Percentiles rank a stretch among this genome's conserved stretches.
Conservation (phyloP, 2,888 invertebrate species). For the Baronia brevicornis region DNA sequence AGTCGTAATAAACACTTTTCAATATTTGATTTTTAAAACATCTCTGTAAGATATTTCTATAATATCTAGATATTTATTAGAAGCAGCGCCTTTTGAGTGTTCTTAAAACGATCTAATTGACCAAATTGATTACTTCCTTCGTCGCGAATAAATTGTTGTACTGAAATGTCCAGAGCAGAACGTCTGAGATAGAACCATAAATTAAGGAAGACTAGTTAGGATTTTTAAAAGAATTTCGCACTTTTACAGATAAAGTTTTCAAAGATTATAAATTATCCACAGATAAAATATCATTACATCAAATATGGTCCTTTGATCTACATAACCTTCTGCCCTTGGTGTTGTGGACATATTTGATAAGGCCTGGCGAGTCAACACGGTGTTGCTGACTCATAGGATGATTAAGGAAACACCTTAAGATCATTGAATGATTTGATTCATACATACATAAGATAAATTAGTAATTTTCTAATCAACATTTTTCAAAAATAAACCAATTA, state of each 20-base stretch:
- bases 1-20: no score
- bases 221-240: slow-evolving; percentile 5
- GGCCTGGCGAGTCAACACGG: slow-evolving; percentile 28
- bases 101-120: slow-evolving; percentile 8
- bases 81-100: not conserved
- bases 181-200: slow-evolving; percentile 8
- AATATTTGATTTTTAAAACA: no score
- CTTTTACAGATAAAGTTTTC: slow-evolving; percentile 4
- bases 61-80: not conserved
- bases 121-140: slow-evolving; percentile 12
- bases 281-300: not conserved
- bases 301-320: slow-evolving; percentile 16
- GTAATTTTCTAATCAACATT: no score
- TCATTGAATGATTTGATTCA: no score
- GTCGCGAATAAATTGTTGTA: slow-evolving; percentile 13
- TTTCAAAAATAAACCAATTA: no score
- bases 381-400: slow-evolving; percentile 32
- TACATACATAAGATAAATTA: not conserved
- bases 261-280: slow-evolving; percentile 7
- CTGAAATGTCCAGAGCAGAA: slow-evolving; percentile 1
- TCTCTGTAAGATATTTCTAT: no score
- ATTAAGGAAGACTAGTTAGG: slow-evolving; percentile 7
- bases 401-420: slow-evolving; percentile 16
- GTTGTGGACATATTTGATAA: slow-evolving; percentile 35
- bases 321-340: slow-evolving; percentile 34